phyloP scores from a whole-genome alignment of 2,113 vertebrate species.

The Falco punctatus region DNA sequence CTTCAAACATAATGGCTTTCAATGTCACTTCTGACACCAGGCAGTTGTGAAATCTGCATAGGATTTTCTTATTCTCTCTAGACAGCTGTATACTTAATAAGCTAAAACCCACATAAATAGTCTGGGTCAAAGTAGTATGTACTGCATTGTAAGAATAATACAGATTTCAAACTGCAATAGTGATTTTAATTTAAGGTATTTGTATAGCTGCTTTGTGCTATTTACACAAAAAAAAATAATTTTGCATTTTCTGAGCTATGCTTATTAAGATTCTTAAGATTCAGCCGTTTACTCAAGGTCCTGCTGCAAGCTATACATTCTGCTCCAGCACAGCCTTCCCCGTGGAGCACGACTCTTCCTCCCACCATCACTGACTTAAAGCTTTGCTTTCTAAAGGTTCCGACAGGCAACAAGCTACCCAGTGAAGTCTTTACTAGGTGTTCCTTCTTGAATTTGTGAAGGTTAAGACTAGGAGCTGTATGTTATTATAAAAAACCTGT shows the following conservation, averaged over 20 bases:
- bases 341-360: background rate
- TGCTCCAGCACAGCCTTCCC: background rate
- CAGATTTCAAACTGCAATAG: background rate
- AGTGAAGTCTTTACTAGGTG: background rate
- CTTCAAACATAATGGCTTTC: background rate
- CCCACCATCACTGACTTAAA: background rate
- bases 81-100: background rate
- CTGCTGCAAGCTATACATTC: background rate
- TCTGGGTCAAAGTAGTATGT: background rate
- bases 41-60: background rate
- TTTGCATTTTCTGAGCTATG: background rate
- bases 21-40: slow-evolving; percentile 2
- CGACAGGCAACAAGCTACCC: background rate
- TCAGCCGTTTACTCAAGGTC: background rate
- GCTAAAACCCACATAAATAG: background rate
- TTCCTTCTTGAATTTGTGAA: background rate
- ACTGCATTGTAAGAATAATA: background rate
- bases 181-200: slow-evolving; percentile 18
- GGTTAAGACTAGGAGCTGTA: background rate
- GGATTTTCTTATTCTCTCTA: slow-evolving; percentile 11
- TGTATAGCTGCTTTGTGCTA: background rate
- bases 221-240: background rate
- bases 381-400: background rate
- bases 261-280: background rate
- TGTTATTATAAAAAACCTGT: background rate